Evolutionary conservation across 1,140 invertebrate species (phyloP), one percentile per base, ranked within the genome.

Genomic region (Lordiphosa mommai): DNA sequence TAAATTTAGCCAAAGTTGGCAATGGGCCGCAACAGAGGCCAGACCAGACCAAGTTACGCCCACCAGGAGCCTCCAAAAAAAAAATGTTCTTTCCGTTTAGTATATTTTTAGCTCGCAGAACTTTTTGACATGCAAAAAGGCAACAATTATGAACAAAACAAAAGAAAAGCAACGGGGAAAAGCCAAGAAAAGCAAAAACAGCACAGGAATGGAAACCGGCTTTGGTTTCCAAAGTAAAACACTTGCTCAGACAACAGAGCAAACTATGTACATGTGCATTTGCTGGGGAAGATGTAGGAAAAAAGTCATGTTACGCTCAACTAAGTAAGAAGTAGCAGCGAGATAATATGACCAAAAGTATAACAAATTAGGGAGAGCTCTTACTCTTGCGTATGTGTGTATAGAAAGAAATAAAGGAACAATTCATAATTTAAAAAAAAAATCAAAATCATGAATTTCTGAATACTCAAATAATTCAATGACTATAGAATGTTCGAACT

Each of bases 31-130:
- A 34, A 61, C 38, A 44, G 60, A 20, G 20, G 10, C 13, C 40
- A 43, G 10, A 27, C 20, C 20, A 13, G 17, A 20, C 10, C 23
- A 41, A 41, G 23, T 10, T 7, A 43, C 40, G 40, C 40, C 40
- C 40, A 43, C 40, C 40, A 43, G 40, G 40, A 43, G 40, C 40
- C 40, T 43, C 40, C 40, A 43, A 43, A 40, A 5, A 40, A 16
- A 40, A 7, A 2, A 27, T 52, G 56, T 33, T 23, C 7, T 50
- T 38, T 29, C 27, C 50, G 32, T 70, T 27, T 68, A 69, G 48
- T 67, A 67, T 67, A 67, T 67, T 63, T 63, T 67, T 67, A 67
- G 63, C 44, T 47, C 57, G 51, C 49, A 52, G 68, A 77, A 77
- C 50, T 67, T 57, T 68, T 67, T 68, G 65, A 68, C 63, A 68